Conservation (phyloP, 2,113 vertebrate species). For the Capreolus pygargus region DNA sequence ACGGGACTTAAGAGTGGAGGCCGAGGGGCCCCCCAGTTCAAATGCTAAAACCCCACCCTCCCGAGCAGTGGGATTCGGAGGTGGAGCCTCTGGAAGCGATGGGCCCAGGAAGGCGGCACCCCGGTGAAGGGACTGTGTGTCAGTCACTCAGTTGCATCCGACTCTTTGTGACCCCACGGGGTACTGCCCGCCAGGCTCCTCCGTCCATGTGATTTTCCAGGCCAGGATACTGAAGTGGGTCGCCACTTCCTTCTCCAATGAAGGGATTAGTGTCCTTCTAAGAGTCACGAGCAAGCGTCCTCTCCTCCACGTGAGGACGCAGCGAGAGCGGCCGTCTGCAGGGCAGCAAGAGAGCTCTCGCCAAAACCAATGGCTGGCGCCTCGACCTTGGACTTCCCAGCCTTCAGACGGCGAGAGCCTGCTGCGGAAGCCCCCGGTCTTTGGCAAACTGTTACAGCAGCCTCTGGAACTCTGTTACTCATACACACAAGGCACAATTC, state of each 20-base stretch:
- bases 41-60: fast-evolving
- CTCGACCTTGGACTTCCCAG: too few species aligned
- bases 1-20: fast-evolving
- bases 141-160: fast-evolving
- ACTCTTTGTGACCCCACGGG: not conserved
- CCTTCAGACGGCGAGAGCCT: fast-evolving
- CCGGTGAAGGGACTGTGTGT: not conserved
- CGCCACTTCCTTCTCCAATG: not conserved
- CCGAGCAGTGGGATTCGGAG: not conserved
- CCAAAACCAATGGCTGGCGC: not conserved
- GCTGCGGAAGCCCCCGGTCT: not conserved
- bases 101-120: not conserved
- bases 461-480: not conserved
- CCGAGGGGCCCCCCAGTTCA: fast-evolving
- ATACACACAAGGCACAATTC: not conserved
- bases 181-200: not conserved
- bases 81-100: not conserved
- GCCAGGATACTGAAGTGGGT: not conserved
- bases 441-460: not conserved
- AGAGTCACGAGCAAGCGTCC: fast-evolving
- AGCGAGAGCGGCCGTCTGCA: fast-evolving
- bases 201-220: not conserved
- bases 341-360: not conserved
- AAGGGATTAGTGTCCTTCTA: not conserved
- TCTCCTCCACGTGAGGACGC: not conserved